phyloP scores from a whole-genome alignment of 2,888 invertebrate genomes.

The Proisotoma minuta region DNA sequence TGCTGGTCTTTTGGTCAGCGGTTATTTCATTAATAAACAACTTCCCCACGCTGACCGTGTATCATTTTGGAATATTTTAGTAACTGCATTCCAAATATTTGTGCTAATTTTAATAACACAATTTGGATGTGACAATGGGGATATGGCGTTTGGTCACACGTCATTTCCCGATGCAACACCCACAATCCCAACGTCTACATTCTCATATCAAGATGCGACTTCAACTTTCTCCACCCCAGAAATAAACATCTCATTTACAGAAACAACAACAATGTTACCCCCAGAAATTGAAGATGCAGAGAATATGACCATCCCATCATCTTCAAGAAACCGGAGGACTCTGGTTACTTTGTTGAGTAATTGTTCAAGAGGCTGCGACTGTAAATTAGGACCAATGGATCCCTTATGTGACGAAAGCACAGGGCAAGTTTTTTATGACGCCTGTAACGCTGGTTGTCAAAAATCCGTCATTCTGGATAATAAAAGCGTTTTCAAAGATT shows the following conservation, averaged over 20 bases:
- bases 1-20: slow-evolving; percentile 56
- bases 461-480: no score
- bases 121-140: slow-evolving; percentile 54
- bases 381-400: slow-evolving; percentile 58
- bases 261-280: no score
- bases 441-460: slow-evolving; percentile 68
- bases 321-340: neutral
- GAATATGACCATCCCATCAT: no score
- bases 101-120: slow-evolving; percentile 57
- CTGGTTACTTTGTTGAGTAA: neutral
- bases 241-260: no score
- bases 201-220: no score
- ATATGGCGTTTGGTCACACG: slow-evolving; percentile 3
- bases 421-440: slow-evolving; percentile 62
- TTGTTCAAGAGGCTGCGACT: slow-evolving; percentile 56
- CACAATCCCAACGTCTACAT: no score
- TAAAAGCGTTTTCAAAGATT: slow-evolving; percentile 24
- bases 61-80: slow-evolving; percentile 61
- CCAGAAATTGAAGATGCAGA: no score
- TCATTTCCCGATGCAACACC: no score
- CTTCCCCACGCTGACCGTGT: slow-evolving; percentile 59
- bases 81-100: slow-evolving; percentile 58
- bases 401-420: slow-evolving; percentile 62
- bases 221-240: no score
- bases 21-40: slow-evolving; percentile 59